Base-by-base conservation (phyloP, 1,140 invertebrate species). In the Brachionus calyciflorus region DNA sequence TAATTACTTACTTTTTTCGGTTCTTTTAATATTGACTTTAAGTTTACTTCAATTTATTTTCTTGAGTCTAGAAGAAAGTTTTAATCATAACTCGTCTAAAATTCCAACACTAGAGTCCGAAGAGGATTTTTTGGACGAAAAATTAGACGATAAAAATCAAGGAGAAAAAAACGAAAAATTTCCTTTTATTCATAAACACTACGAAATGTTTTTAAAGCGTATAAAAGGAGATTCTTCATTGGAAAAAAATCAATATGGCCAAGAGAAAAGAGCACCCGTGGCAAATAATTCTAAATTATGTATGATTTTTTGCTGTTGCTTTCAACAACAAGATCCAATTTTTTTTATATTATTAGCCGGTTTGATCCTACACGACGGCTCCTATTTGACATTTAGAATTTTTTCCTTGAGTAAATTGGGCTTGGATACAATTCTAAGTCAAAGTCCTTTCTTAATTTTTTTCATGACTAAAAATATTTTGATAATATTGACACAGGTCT, bases 391-490 rank as follows among this genome's bases (percentile, higher is more conserved):
- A 37, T 73, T 73, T 46, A 49, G 69, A 49, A 73, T 73, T n/a
- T 73, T 51, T 37, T 33, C 51, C 10, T 41, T 48, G 44, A 30
- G 28, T 10, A 49, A 73, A 24, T 28, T 73, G 17, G 69, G 69
- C 26, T 73, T 17, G 24, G 46, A 49, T 14, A 21, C 46, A 0
- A 55, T 55, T 21, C 12, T 73, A 28, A 55, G 19, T 24, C 26
- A 49, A 24, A 51, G n/a, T 55, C 69, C 69, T 41, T 37, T 55
- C 5, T 30, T 73, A 5, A 37, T 73, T 33, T 73, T 73, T 73
- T 73, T 73, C 21, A 73, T 73, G 69, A 33, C 26, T 14, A 73
- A 73, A 55, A 73, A 73, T 30, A n/a, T 55, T 19, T 41, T 73
- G 9, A 73, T 73, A n/a, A 73, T 73, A 17, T 17, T 55, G n/a